Percentiles rank a stretch among this genome's conserved stretches.
These are phyloP conservation scores for Caiman crocodilus DNA, from an alignment of 2,797 vertebrate species.

Conservation along the genomic window DNA sequence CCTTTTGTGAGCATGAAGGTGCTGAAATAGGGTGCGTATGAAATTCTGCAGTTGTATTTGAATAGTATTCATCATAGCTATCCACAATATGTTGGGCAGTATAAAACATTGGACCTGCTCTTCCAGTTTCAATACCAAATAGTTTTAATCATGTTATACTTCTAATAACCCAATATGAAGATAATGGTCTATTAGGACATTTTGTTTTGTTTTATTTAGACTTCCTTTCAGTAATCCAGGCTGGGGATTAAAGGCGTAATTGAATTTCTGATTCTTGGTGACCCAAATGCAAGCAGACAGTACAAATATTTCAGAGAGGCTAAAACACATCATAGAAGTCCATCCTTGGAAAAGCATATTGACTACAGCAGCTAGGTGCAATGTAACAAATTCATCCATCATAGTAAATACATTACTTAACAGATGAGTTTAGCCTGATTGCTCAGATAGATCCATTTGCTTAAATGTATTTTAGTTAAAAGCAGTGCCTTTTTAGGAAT, in stretches of 20 bases:
- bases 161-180: neutral
- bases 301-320: neutral
- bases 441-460: neutral
- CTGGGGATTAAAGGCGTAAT: neutral
- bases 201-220: neutral
- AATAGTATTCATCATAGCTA: neutral
- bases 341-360: neutral
- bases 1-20: neutral
- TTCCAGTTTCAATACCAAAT: neutral
- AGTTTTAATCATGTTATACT: neutral
- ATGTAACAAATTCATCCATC: neutral
- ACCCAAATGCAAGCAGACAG: neutral
- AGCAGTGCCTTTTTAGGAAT: neutral
- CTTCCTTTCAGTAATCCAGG: neutral
- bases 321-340: neutral
- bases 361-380: neutral
- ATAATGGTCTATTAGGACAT: fast-evolving
- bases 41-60: neutral
- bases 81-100: neutral
- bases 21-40: fast-evolving
- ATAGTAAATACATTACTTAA: neutral
- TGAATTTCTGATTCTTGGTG: neutral
- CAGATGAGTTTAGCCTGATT: neutral
- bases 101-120: neutral
- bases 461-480: neutral